Evolutionary conservation across 2,797 vertebrate genomes (phyloP).

Genomic region (Pteropus rufus): DNA sequence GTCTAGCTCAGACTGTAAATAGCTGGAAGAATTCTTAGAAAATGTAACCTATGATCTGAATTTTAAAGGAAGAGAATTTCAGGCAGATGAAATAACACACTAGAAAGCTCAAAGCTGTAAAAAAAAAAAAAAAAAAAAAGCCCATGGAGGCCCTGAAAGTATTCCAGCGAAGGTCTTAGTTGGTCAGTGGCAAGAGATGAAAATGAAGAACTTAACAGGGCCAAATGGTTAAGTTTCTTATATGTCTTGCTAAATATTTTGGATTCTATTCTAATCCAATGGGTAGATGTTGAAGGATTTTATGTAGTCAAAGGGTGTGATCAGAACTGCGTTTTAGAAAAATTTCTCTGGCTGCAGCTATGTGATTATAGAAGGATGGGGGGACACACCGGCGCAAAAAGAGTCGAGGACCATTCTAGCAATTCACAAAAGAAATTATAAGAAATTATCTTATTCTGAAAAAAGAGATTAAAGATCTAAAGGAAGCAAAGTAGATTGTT

Average conservation of each 20-base stretch:
- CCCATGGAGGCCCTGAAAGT: not conserved
- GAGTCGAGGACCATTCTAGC: not conserved
- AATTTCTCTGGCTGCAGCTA: not conserved
- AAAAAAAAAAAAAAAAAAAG: too few relatives aligned
- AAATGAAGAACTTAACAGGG: constrained; percentile 1
- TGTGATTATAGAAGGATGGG: not conserved
- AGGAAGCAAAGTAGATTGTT: not conserved
- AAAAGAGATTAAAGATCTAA: not conserved
- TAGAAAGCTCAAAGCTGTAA: not conserved
- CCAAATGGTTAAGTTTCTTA: not conserved
- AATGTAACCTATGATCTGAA: not conserved
- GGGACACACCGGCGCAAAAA: not conserved
- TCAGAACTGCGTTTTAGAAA: constrained; percentile 34
- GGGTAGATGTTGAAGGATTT: not conserved
- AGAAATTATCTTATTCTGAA: not conserved
- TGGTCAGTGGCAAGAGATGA: not conserved
- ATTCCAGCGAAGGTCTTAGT: not conserved
- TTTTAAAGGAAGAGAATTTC: not conserved
- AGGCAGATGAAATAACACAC: not conserved
- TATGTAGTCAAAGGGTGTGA: not conserved
- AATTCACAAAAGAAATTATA: not conserved
- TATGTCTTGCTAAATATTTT: not conserved
- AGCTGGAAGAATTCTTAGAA: not conserved
- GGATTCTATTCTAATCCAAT: not conserved
- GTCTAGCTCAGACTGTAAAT: not conserved